Conservation (phyloP, 2,113 vertebrate species). For the Ammospiza nelsoni region DNA sequence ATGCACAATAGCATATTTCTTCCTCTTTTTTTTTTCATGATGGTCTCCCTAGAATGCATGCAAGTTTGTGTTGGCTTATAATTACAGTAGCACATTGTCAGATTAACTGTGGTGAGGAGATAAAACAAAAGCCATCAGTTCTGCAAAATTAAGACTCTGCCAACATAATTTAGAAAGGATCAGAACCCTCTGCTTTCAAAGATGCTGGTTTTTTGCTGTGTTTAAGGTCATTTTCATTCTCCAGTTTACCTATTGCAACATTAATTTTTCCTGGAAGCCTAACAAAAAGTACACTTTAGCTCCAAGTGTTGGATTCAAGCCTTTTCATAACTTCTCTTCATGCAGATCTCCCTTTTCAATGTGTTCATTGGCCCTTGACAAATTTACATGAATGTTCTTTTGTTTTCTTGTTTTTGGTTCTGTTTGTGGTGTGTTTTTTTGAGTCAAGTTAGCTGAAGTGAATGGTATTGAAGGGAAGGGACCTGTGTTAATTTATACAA, state of each 20-base stretch:
- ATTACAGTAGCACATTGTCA: slow-evolving; percentile 38
- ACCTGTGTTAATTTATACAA: neutral
- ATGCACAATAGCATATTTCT: neutral
- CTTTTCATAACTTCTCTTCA: neutral
- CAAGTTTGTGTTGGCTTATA: slow-evolving; percentile 20
- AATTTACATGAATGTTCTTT: neutral
- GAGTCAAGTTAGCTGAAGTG: neutral
- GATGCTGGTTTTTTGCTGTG: neutral
- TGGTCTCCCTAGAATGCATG: neutral
- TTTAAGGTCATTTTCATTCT: neutral
- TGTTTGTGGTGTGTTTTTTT: neutral
- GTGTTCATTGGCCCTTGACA: neutral
- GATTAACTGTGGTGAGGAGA: slow-evolving; percentile 13
- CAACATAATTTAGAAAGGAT: slow-evolving; percentile 19
- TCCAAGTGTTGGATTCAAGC: neutral
- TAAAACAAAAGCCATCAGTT: slow-evolving; percentile 40
- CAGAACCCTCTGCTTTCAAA: neutral
- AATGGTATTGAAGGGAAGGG: neutral
- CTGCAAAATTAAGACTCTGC: slow-evolving; percentile 12
- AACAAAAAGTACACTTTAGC: neutral
- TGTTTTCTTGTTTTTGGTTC: neutral
- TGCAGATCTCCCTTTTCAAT: neutral
- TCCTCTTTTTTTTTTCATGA: neutral
- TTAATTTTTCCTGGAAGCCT: neutral
- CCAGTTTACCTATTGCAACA: neutral